Evolutionary conservation across 2,888 invertebrate genomes (phyloP).

Genomic region (Harmothoe impar): DNA sequence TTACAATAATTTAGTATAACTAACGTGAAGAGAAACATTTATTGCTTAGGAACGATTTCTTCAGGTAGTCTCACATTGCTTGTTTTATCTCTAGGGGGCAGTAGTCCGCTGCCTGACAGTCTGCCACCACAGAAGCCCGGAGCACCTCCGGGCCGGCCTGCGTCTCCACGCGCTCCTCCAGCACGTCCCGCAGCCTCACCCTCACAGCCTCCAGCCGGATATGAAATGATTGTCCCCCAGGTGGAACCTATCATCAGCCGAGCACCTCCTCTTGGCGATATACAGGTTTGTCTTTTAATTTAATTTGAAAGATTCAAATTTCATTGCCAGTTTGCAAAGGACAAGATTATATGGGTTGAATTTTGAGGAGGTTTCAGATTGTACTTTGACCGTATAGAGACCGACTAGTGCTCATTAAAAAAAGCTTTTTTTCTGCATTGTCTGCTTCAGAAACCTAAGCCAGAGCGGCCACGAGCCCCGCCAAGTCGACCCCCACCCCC

Average conservation of each 20-base stretch:
- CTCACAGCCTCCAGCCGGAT: neutral
- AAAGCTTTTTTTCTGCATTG: neutral
- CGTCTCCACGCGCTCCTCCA: neutral
- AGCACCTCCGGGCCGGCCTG: slow-evolving; percentile 13
- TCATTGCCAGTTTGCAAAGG: neutral
- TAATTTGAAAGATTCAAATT: neutral
- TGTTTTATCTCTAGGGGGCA: slow-evolving; percentile 1
- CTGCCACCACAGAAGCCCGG: slow-evolving; percentile 55
- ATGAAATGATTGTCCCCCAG: slow-evolving; percentile 55
- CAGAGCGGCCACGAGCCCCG: slow-evolving; percentile 79
- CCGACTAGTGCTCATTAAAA: neutral
- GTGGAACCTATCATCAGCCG: slow-evolving; percentile 33
- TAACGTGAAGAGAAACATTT: too few relatives aligned
- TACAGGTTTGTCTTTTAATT: neutral
- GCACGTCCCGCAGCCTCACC: slow-evolving; percentile 19
- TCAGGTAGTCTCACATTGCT: too few relatives aligned
- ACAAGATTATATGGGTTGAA: neutral
- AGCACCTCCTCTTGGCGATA: neutral
- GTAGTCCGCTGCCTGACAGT: slow-evolving; percentile 40
- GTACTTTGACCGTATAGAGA: neutral
- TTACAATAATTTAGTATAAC: too few relatives aligned
- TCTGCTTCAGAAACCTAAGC: slow-evolving; percentile 69
- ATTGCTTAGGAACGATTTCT: too few relatives aligned
- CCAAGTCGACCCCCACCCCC: slow-evolving; percentile 80
- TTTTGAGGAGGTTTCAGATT: neutral